Conservation (phyloP, 2,888 invertebrate genomes). For the Operophtera brumata region DNA sequence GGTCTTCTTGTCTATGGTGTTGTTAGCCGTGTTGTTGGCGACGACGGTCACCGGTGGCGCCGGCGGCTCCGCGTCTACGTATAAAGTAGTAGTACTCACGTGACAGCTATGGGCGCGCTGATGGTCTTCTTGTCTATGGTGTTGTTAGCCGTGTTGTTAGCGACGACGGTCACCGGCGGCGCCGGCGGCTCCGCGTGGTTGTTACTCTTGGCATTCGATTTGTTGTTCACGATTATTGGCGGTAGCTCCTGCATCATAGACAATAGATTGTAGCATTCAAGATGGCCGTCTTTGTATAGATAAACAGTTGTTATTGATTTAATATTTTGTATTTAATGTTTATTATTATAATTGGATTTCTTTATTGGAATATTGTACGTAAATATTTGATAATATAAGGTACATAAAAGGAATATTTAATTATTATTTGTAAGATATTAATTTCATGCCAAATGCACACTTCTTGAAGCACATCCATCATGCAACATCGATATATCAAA, state of each 20-base stretch:
- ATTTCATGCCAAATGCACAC: slow-evolving; percentile 70
- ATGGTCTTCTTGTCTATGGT: slow-evolving; percentile 75
- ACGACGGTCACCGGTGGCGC: too few species aligned
- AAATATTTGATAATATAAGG: slow-evolving; percentile 35
- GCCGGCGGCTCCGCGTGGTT: slow-evolving; percentile 52
- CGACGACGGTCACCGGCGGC: slow-evolving; percentile 35
- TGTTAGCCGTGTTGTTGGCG: too few species aligned
- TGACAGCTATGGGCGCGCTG: slow-evolving; percentile 76
- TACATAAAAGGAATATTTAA: slow-evolving; percentile 14
- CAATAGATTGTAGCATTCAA: slow-evolving; percentile 6
- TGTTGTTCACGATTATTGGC: slow-evolving; percentile 68
- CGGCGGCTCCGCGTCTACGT: too few species aligned
- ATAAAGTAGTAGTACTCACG: slow-evolving; percentile 57
- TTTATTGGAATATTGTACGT: slow-evolving; percentile 15
- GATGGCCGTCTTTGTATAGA: not conserved
- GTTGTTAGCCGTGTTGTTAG: slow-evolving; percentile 60
- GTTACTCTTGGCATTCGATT: slow-evolving; percentile 43
- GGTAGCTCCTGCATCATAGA: slow-evolving; percentile 65
- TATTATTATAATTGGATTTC: not conserved
- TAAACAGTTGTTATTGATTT: slow-evolving; percentile 1
- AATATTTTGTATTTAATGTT: not conserved
- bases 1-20: too few species aligned
- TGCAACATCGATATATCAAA: slow-evolving; percentile 68
- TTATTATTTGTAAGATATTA: slow-evolving; percentile 30
- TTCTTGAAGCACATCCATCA: slow-evolving; percentile 72